A percentile compares a stretch with the other conserved stretches of the same genome.
Conservation (phyloP, 2,888 invertebrate genomes). For the Quadroppia sp. region DNA sequence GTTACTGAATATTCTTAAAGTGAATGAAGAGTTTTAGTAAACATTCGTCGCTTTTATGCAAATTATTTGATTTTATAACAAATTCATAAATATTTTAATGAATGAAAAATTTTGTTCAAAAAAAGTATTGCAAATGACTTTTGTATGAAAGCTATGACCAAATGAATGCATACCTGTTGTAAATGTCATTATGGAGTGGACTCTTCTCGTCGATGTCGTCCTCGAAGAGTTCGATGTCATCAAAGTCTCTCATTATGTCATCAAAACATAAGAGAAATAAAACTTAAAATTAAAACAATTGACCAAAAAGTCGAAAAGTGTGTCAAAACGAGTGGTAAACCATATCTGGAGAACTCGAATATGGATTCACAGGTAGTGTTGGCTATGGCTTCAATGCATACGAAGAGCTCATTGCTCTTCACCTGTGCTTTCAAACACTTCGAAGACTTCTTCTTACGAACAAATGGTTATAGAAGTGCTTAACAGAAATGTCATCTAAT, state of each 20-base stretch:
- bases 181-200: constrained; percentile 18
- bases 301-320: neutral
- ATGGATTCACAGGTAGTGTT: constrained; percentile 2
- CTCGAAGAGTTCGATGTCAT: constrained; percentile 20
- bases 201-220: constrained; percentile 27
- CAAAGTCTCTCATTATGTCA: constrained; percentile 18
- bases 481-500: no score
- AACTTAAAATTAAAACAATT: neutral
- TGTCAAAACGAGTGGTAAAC: neutral
- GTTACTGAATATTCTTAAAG: no score
- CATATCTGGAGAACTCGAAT: constrained; percentile 19
- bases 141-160: neutral
- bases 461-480: no score
- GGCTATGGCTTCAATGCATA: no score
- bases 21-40: no score
- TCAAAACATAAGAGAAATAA: neutral
- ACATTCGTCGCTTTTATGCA: no score
- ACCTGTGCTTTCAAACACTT: no score
- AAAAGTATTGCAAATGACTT: no score
- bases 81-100: no score
- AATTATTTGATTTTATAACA: no score
- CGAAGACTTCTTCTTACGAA: no score
- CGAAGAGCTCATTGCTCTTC: constrained; percentile 4
- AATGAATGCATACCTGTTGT: constrained; percentile 21
- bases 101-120: no score